These are phyloP conservation scores for Thalpophila matura DNA, from an alignment of 2,888 invertebrate species.

Conservation along the genomic window DNA sequence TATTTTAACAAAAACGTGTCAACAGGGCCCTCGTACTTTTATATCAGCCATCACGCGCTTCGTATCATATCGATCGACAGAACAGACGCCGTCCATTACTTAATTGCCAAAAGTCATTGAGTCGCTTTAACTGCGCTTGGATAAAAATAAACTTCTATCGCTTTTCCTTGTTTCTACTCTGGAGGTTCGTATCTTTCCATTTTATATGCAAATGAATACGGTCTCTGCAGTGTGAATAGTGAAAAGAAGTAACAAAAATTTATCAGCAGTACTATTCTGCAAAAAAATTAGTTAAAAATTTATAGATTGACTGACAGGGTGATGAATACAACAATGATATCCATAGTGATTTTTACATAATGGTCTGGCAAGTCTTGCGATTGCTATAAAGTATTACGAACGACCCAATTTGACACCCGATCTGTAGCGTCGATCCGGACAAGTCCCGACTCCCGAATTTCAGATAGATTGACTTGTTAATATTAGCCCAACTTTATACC, in stretches of 20 bases:
- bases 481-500: too few species aligned
- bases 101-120: constrained; percentile 72
- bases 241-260: not conserved
- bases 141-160: constrained; percentile 40
- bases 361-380: too few species aligned
- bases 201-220: constrained; percentile 1
- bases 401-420: too few species aligned
- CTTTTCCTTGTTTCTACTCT: constrained; percentile 19
- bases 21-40: constrained; percentile 22
- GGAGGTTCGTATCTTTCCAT: constrained; percentile 16
- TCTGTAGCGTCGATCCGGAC: too few species aligned
- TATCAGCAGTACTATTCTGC: not conserved
- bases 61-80: constrained; percentile 60
- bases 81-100: constrained; percentile 69
- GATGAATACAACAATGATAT: too few species aligned
- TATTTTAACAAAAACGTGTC: constrained; percentile 9
- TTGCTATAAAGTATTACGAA: too few species aligned
- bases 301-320: too few species aligned
- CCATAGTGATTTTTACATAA: not conserved
- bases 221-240: not conserved
- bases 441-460: too few species aligned
- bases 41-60: constrained; percentile 26
- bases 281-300: too few species aligned
- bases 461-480: too few species aligned
- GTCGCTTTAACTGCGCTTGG: constrained; percentile 41